Conservation (phyloP, 2,797 vertebrate species). For the Sebastes nivosus region DNA sequence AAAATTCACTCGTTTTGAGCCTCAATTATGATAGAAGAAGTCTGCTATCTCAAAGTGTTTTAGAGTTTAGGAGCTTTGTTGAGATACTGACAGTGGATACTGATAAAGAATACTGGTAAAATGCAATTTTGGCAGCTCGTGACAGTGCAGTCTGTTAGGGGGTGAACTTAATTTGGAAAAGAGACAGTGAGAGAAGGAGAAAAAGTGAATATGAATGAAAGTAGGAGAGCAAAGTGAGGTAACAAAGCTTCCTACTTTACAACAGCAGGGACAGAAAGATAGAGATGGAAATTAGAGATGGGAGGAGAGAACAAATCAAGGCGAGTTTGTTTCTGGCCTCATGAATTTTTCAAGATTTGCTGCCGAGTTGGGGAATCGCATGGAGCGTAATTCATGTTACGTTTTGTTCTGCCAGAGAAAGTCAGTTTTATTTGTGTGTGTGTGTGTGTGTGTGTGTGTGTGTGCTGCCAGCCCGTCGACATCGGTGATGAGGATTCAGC, state of each 20-base stretch:
- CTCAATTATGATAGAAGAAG: not conserved
- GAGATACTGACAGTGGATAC: not conserved
- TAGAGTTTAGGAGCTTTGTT: not conserved
- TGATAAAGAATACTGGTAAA: not conserved
- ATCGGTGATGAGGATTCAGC: conserved; percentile 8
- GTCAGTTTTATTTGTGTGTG: conserved; percentile 2
- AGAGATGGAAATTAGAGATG: not conserved
- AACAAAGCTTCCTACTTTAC: not conserved
- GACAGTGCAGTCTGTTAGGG: not conserved
- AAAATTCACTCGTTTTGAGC: not conserved
- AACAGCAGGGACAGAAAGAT: not conserved
- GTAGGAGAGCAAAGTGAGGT: not conserved
- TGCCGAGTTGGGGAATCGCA: conserved; percentile 1
- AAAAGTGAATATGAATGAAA: rapidly evolving
- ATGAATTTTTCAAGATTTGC: conserved; percentile 57
- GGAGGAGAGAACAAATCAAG: conserved; percentile 1
- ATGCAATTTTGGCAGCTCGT: not conserved
- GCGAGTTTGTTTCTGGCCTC: conserved; percentile 23
- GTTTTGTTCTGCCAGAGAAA: conserved; percentile 21
- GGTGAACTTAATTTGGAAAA: not conserved
- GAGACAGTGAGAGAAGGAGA: not conserved
- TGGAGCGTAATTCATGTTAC: conserved; percentile 14
- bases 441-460: not conserved
- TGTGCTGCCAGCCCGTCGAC: not conserved
- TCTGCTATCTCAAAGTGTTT: no score